Percentiles rank a stretch among this genome's conserved stretches.
These are phyloP conservation scores for Liparis tanakae DNA, from an alignment of 2,797 vertebrate species.

Conservation along the genomic window DNA sequence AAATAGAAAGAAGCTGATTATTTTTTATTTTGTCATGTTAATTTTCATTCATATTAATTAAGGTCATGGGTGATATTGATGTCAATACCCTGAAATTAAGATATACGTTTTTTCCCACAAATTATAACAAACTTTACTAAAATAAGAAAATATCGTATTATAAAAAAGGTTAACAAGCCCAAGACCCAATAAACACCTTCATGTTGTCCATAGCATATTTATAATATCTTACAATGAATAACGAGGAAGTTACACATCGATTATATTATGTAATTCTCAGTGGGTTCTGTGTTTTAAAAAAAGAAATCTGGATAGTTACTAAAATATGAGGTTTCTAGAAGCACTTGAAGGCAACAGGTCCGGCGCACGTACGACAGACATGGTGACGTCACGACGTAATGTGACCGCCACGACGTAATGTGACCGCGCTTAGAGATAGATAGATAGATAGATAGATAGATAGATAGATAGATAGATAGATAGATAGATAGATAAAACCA, in stretches of 20 bases:
- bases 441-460: constrained; percentile 1
- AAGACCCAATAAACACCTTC: background rate
- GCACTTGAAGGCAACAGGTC: constrained; percentile 31
- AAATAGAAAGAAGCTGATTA: background rate
- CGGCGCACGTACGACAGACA: constrained; percentile 37
- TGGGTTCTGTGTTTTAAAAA: background rate
- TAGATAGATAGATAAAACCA: constrained; percentile 5
- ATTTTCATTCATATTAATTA: background rate
- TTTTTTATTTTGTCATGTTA: background rate
- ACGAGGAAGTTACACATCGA: background rate
- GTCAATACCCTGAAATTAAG: too few species aligned
- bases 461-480: constrained; percentile 4
- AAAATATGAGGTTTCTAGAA: constrained; percentile 7
- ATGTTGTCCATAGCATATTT: background rate
- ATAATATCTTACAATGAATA: background rate
- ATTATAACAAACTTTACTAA: background rate
- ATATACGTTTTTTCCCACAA: too few species aligned
- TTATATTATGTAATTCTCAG: background rate
- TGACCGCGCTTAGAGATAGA: constrained; percentile 14
- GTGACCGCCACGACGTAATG: constrained; percentile 22
- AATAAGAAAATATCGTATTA: too few species aligned
- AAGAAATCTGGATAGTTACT: background rate
- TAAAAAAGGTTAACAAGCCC: background rate
- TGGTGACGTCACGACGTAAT: constrained; percentile 24
- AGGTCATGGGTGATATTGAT: too few species aligned